Conservation (phyloP, 2,797 vertebrate species). For the Spizella passerina region DNA sequence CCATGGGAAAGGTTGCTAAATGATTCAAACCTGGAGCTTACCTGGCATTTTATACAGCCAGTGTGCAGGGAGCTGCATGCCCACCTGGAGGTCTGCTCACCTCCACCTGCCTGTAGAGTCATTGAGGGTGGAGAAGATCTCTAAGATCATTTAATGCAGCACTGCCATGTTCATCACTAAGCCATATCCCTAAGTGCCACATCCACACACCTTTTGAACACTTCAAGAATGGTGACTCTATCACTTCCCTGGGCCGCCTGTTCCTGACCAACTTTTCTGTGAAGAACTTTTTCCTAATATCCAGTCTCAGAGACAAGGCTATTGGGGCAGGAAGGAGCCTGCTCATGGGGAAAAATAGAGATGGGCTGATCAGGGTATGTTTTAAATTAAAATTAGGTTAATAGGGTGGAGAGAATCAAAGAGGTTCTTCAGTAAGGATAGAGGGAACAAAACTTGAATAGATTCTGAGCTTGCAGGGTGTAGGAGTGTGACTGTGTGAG, state of each 20-base stretch:
- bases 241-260: background rate
- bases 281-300: background rate
- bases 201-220: background rate
- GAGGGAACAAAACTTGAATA: background rate
- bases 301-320: background rate
- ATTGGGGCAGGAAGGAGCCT: background rate
- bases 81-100: accelerated
- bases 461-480: background rate
- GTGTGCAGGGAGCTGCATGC: background rate
- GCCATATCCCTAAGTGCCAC: background rate
- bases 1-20: background rate
- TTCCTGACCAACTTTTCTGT: background rate
- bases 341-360: background rate
- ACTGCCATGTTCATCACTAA: background rate
- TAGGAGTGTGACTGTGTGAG: background rate
- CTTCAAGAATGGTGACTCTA: background rate
- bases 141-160: background rate
- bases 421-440: background rate
- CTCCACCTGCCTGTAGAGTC: background rate
- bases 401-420: background rate
- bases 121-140: background rate
- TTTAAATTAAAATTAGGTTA: background rate
- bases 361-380: background rate
- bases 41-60: background rate
- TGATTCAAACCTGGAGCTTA: background rate